phyloP scores from a whole-genome alignment of 2,113 vertebrate species.

The Irena cyanogastra region DNA sequence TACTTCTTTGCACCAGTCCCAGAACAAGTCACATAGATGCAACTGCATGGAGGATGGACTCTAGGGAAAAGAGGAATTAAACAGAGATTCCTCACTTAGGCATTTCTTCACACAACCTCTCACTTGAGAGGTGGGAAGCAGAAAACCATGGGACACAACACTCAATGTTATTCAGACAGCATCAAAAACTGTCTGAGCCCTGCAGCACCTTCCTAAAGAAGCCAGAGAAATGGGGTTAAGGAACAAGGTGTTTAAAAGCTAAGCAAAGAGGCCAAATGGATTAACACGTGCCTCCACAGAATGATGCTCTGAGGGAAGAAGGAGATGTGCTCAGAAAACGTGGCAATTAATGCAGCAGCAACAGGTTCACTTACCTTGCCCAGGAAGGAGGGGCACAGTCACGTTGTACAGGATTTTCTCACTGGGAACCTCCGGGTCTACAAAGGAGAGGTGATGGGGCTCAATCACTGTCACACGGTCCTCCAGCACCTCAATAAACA shows the following conservation, averaged over 20 bases:
- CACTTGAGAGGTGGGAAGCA: background rate
- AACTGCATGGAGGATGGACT: background rate
- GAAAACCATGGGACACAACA: background rate
- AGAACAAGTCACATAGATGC: too few relatives aligned
- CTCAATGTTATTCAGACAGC: background rate
- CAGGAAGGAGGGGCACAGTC: slow-evolving; percentile 81
- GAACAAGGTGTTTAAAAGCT: background rate
- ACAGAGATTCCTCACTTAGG: background rate
- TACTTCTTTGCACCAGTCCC: background rate
- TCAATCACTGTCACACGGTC: slow-evolving; percentile 86
- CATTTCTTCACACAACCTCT: background rate
- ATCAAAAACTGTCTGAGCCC: background rate
- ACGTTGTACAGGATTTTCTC: slow-evolving; percentile 88
- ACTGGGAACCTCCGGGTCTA: slow-evolving; percentile 80
- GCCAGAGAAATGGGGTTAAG: background rate
- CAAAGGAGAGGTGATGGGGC: slow-evolving; percentile 85
- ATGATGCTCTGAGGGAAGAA: background rate
- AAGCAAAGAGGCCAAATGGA: background rate
- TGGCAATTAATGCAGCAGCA: background rate
- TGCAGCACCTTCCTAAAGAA: background rate
- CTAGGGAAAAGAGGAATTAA: background rate
- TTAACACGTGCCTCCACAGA: background rate
- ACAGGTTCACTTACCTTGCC: slow-evolving; percentile 77
- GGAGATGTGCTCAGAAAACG: background rate
- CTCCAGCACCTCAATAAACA: slow-evolving; percentile 82